Base-by-base conservation (phyloP, 2,888 invertebrate genomes). In the Aspidapion aeneum region DNA sequence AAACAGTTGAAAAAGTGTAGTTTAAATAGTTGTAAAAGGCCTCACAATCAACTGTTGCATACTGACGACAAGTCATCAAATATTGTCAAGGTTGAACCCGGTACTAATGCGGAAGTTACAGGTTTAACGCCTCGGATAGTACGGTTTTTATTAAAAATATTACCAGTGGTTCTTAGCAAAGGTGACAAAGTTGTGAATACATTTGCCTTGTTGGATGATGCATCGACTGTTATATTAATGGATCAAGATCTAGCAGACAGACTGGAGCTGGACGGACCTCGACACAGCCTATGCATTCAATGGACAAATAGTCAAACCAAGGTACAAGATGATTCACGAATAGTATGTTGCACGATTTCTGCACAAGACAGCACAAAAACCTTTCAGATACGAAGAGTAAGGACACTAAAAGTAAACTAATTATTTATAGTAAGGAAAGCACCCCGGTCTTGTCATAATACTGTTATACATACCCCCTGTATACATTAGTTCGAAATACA, bases 111-210 rank as follows among this genome's bases (percentile, higher is more conserved):
- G 12, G 35, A 35, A 35, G 3, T 35, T 35, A 35, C 5, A 7
- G 20, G 62, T 57, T 54, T 21, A 50, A 62, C 52, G 55, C 35
- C 5, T 35, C 22, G 7, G 49, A 55, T n/a, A 61, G 18, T 9
- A 61, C 7, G n/a, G n/a, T n/a, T n/a, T n/a, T 21, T 61, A 19
- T 50, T 61, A 49, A 61, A 61, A 61, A 57, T 61, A 20, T 50
- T 56, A 12, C 19, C 56, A 7, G 21, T 56, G 9, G 19, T 56
- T 18, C n/a, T 61, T 19, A 7, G 57, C 21, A 22, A 49, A 50
- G 57, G 51, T 49, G 5, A 19, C 18, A 49, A 57, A 21, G 20
- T 5, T 3, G 50, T 61, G 2, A 12, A 57, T n/a, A 61, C 61
- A 2, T 61, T 49, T 57, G 57, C 57, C 17, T 49, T 61, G n/a